These are phyloP conservation scores for Caenorhabditis brenneri DNA, from an alignment of 1,140 invertebrate genomes.

Conservation along the genomic window DNA sequence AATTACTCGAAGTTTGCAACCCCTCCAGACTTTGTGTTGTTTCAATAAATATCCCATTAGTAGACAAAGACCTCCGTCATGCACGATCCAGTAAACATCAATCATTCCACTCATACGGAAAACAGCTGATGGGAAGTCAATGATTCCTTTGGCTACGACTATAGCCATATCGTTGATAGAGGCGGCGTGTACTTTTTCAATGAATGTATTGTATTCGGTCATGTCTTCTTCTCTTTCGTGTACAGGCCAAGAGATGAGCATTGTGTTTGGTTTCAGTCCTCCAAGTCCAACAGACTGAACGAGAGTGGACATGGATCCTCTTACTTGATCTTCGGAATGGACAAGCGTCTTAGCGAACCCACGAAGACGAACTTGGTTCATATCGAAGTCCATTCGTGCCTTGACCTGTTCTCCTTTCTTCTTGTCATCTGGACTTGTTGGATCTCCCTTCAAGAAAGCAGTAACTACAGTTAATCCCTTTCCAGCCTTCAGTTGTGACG, in stretches of 20 bases:
- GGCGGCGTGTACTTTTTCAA: slow-evolving; percentile 63
- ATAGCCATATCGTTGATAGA: slow-evolving; percentile 67
- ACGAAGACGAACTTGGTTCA: slow-evolving; percentile 60
- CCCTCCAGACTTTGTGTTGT: slow-evolving; percentile 89
- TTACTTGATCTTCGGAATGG: slow-evolving; percentile 66
- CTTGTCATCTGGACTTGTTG: slow-evolving; percentile 58
- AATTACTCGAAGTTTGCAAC: slow-evolving; percentile 96
- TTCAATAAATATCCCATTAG: slow-evolving; percentile 92
- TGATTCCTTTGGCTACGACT: slow-evolving; percentile 62
- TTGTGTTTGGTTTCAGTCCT: slow-evolving; percentile 96
- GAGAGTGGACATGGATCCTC: slow-evolving; percentile 76
- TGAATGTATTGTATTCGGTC: slow-evolving; percentile 68
- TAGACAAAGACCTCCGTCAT: slow-evolving; percentile 96
- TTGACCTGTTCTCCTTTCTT: slow-evolving; percentile 60
- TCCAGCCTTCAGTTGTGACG: slow-evolving; percentile 73
- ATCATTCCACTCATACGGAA: slow-evolving; percentile 81
- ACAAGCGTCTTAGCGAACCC: slow-evolving; percentile 68
- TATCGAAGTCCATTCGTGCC: slow-evolving; percentile 66
- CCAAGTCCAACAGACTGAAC: slow-evolving; percentile 94
- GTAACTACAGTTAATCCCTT: slow-evolving; percentile 87
- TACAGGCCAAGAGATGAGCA: slow-evolving; percentile 96
- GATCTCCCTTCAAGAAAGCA: slow-evolving; percentile 80
- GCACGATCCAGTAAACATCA: slow-evolving; percentile 82
- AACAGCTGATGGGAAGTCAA: slow-evolving; percentile 56
- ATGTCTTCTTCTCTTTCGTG: slow-evolving; percentile 76